Base-by-base conservation (phyloP, 2,113 vertebrate species). In the Glaucidium brasilianum region DNA sequence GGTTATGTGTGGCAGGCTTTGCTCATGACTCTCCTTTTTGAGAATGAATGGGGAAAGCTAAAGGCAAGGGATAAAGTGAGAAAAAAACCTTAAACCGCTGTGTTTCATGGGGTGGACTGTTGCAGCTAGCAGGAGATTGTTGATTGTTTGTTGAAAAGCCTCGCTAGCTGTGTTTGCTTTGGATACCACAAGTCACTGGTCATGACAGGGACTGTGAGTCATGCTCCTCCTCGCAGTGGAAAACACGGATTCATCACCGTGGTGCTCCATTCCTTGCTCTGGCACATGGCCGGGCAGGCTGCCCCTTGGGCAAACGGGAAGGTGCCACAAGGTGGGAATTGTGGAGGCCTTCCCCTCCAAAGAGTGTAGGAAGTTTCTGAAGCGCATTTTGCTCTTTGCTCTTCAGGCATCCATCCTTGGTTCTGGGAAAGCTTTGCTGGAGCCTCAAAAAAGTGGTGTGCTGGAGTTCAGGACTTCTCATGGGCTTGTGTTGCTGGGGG, bases 91-190 rank as follows among this genome's bases (percentile, higher is more conserved):
- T 37, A 13, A 81, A 58, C 15, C 60, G 32, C 69, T 84, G 41
- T 2, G 3, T 77, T 87, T 83, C 12, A 3, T 32, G n/a, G 79
- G 68, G 30, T 85, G 55, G 39, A 62, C 45, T 66, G 56, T 32
- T 60, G 67, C 55, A 94, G 58, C 76, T 89, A 87, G 43, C 74
- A 85, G 69, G 52, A 86, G 58, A n/a, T 37, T 74, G 94, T 92
- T 94, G 91, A 81, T 58, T 95, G 60, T 90, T 96, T 91, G 85
- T 95, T 95, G 91, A 94, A 90, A 79, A 95, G 63, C 50, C 41
- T 91, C 0, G 0, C 69, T 90, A 49, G 35, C 81, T 82, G 34
- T 93, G 76, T 89, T 97, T 95, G 78, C 91, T 96, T 96, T 97
- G 87, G 94, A 94, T 96, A 94, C 94, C 66, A 72, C 73, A 53